Evolutionary conservation across 2,797 vertebrate species (phyloP).

Genomic region (Ptychadena robeensis): DNA sequence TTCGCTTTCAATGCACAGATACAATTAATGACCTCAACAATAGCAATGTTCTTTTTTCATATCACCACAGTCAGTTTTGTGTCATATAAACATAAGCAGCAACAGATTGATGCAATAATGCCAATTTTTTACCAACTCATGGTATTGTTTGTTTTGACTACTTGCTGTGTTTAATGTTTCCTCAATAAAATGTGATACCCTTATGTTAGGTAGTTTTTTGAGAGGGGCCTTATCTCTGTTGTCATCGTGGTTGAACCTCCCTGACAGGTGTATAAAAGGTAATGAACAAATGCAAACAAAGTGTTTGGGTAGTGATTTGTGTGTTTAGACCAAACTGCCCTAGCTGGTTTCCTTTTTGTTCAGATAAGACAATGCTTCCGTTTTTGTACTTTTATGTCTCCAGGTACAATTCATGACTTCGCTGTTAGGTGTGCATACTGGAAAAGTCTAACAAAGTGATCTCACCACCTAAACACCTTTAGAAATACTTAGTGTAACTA

Average conservation of each 20-base stretch:
- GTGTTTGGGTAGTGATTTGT: neutral
- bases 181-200: neutral
- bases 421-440: too few species aligned
- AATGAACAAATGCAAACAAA: neutral
- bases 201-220: constrained; percentile 9
- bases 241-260: neutral
- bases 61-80: neutral
- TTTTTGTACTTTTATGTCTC: too few species aligned
- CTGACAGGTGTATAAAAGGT: neutral
- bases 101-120: neutral
- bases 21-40: too few species aligned
- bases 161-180: neutral
- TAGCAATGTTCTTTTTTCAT: neutral
- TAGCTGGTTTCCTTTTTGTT: constrained; percentile 8
- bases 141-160: constrained; percentile 31
- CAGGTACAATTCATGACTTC: too few species aligned
- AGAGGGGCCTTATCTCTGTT: neutral
- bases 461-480: too few species aligned
- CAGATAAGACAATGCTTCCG: constrained; percentile 1
- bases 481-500: too few species aligned
- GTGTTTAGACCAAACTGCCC: constrained; percentile 1
- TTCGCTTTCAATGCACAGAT: too few species aligned
- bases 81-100: neutral
- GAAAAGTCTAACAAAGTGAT: too few species aligned
- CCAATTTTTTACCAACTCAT: neutral